Conservation (phyloP, 1,140 invertebrate genomes). For the Drosophila miranda region DNA sequence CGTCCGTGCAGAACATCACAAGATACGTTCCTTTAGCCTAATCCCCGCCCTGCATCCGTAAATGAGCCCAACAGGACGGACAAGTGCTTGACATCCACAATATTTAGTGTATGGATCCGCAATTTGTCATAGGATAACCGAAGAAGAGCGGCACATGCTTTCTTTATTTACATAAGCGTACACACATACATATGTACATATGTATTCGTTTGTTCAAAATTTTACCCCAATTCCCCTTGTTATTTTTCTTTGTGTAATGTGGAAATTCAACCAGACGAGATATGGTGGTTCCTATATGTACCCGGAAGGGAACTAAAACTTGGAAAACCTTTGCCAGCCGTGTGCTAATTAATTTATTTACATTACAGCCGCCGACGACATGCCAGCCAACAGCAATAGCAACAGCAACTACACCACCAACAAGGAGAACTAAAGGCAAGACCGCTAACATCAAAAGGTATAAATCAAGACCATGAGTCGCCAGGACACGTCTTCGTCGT, state of each 20-base stretch:
- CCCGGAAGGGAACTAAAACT: slow-evolving; percentile 6
- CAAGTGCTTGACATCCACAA: background rate
- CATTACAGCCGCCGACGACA: slow-evolving; percentile 45
- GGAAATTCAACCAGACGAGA: too few species aligned
- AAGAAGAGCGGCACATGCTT: too few species aligned
- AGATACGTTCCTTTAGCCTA: too few species aligned
- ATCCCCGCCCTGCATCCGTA: too few species aligned
- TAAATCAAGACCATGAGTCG: slow-evolving; percentile 56
- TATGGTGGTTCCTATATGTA: too few species aligned
- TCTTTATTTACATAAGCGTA: too few species aligned
- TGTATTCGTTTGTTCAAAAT: too few species aligned
- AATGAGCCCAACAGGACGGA: background rate
- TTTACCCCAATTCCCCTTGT: too few species aligned
- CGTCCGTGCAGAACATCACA: slow-evolving; percentile 32
- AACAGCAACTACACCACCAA: slow-evolving; percentile 18
- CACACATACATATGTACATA: too few species aligned
- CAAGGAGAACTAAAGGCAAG: slow-evolving; percentile 44
- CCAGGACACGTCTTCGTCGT: slow-evolving; percentile 44
- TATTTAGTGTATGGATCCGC: too few species aligned
- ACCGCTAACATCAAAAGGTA: slow-evolving; percentile 41
- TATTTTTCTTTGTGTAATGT: too few species aligned
- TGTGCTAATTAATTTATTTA: slow-evolving; percentile 64
- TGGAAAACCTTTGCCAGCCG: slow-evolving; percentile 30
- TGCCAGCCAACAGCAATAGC: slow-evolving; percentile 43
- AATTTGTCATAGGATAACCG: too few species aligned